These are phyloP conservation scores for Xanthorhoe designata DNA, from an alignment of 2,888 invertebrate species.

Conservation along the genomic window DNA sequence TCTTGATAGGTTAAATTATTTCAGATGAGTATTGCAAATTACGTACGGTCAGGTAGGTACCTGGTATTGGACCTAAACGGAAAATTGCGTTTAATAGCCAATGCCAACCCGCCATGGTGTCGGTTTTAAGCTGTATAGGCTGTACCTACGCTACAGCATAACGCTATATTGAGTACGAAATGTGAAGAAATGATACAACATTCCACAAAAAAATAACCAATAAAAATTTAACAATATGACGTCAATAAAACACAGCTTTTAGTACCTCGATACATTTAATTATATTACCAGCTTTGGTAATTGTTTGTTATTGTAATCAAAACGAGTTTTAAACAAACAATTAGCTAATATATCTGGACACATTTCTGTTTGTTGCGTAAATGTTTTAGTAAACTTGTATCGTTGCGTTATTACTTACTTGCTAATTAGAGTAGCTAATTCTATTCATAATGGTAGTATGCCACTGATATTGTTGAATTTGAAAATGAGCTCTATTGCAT, in stretches of 20 bases:
- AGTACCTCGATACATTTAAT: neutral
- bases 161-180: too few species aligned
- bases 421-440: slow-evolving; percentile 50
- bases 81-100: too few species aligned
- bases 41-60: too few species aligned
- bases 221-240: neutral
- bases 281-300: neutral
- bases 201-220: too few species aligned
- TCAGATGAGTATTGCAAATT: too few species aligned
- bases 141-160: too few species aligned
- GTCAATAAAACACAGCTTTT: neutral
- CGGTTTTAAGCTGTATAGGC: too few species aligned
- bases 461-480: neutral
- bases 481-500: slow-evolving; percentile 1
- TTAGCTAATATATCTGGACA: slow-evolving; percentile 15
- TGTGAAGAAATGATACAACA: too few species aligned
- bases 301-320: slow-evolving; percentile 18
- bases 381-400: slow-evolving; percentile 21
- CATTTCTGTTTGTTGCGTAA: slow-evolving; percentile 24
- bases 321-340: slow-evolving; percentile 20
- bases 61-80: too few species aligned
- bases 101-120: too few species aligned
- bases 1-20: neutral
- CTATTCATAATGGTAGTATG: slow-evolving; percentile 31
- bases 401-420: slow-evolving; percentile 33